phyloP scores from a whole-genome alignment of 2,888 invertebrate genomes.

The Julus scanicus region DNA sequence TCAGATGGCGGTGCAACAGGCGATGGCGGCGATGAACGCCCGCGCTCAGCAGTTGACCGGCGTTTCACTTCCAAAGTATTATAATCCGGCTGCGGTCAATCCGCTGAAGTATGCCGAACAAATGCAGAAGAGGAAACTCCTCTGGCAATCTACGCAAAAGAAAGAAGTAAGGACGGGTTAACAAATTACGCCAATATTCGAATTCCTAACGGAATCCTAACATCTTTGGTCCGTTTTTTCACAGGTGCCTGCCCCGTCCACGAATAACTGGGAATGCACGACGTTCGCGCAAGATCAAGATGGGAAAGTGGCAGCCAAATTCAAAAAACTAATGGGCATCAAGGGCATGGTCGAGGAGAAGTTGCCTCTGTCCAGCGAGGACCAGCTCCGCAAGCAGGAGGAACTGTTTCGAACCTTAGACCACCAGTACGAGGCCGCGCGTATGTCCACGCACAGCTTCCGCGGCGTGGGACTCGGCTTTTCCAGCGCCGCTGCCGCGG shows the following conservation, averaged over 20 bases:
- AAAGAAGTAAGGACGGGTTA: slow-evolving; percentile 59
- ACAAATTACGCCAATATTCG: no score
- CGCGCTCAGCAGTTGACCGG: slow-evolving; percentile 68
- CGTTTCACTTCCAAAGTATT: slow-evolving; percentile 75
- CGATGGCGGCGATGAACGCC: slow-evolving; percentile 67
- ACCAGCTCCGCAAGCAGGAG: slow-evolving; percentile 66
- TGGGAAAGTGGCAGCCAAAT: slow-evolving; percentile 92
- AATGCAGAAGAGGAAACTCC: slow-evolving; percentile 88
- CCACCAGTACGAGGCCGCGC: slow-evolving; percentile 94
- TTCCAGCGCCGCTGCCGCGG: slow-evolving; percentile 59
- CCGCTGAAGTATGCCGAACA: slow-evolving; percentile 86
- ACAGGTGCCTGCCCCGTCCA: slow-evolving; percentile 60
- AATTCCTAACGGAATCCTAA: neutral
- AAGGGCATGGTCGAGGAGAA: slow-evolving; percentile 69
- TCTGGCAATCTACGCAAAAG: slow-evolving; percentile 81
- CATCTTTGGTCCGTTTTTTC: neutral
- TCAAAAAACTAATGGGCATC: slow-evolving; percentile 96
- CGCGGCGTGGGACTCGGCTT: slow-evolving; percentile 73
- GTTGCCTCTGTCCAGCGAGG: slow-evolving; percentile 57
- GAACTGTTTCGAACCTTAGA: slow-evolving; percentile 94
- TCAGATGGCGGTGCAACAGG: slow-evolving; percentile 66
- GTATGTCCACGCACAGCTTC: slow-evolving; percentile 96
- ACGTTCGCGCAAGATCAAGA: slow-evolving; percentile 91
- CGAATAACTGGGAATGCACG: slow-evolving; percentile 81
- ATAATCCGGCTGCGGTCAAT: slow-evolving; percentile 79